Evolutionary conservation across 2,888 invertebrate genomes (phyloP), one percentile per base, ranked within the genome.

Genomic region (Pelosia muscerda): DNA sequence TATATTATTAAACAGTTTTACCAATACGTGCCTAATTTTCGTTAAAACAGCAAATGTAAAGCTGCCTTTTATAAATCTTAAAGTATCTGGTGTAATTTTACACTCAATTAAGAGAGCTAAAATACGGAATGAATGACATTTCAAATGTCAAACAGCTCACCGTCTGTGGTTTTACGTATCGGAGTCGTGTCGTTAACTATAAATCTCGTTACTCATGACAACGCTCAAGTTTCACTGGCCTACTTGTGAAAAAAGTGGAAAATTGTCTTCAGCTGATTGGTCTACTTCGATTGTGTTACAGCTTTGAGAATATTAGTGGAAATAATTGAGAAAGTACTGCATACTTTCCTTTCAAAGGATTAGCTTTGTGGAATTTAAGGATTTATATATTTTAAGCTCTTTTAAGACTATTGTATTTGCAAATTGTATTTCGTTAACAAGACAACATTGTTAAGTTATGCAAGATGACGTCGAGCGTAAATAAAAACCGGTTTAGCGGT

Each of bases 161-260:
- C 2, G 10, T 10, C 0, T 22, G 3, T 57, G 13, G 4, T 4
- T 19, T 38, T 5, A 59, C 66, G 69, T 63, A 26, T 58, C 63
- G 66, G 1, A 10, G 19, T 49, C 69, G 66, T 69, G n/a, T 49
- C 69, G 66, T 63, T 9, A 11, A 63, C 63, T 59, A 42, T 66
- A 63, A 69, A 69, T 26, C 42, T 13, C 5, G 1, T 19, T 19
- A 54, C 28, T 58, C 11, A 26, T 63, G 57, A 25, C 57, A 53
- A 49, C 38, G 55, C 38, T 63, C 57, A 74, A 75, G 75, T 75
- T 77, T 73, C 66, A 69, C 79, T 86, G 87, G 82, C 87, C 88
- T 84, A 84, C 73, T 78, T 88, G 85, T 86, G 83, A 85, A 87
- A 85, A 84, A 77, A 76, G 80, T 78, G 86, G 86, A 88, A 81